These are phyloP conservation scores for Philotrypesis tridentata DNA, from an alignment of 1,140 invertebrate genomes.

Conservation along the genomic window DNA sequence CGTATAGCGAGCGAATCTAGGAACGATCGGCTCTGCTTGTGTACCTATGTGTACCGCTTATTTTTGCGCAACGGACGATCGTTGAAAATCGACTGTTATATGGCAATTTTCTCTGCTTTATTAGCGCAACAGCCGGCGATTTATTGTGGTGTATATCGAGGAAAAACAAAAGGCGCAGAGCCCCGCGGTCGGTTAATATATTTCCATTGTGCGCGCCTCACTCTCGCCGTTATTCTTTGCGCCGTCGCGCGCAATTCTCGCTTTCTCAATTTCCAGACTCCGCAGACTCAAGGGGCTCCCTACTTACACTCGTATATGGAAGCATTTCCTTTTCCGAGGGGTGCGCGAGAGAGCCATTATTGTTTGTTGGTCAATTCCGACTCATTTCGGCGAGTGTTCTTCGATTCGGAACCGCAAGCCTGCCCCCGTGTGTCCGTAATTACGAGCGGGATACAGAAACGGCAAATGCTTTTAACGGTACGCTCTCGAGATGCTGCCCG, in stretches of 20 bases:
- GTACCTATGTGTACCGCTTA: neutral
- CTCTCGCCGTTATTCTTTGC: neutral
- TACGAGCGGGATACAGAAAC: conserved; percentile 56
- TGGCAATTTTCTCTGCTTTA: no score
- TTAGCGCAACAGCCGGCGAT: no score
- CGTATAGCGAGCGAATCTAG: neutral
- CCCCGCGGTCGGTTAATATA: no score
- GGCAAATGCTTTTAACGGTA: conserved; percentile 53
- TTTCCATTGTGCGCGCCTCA: no score
- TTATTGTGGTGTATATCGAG: no score
- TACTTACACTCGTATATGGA: neutral
- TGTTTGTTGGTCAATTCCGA: conserved; percentile 58
- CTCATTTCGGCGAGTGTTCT: conserved; percentile 57
- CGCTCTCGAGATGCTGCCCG: conserved; percentile 14
- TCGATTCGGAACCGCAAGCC: conserved; percentile 58
- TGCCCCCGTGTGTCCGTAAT: conserved; percentile 62
- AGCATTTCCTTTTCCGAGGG: neutral
- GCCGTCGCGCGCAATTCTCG: no score
- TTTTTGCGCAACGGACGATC: no score
- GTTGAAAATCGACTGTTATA: no score
- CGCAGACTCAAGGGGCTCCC: no score
- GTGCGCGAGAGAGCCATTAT: conserved; percentile 57
- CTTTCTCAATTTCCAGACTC: conserved; percentile 1
- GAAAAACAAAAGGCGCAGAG: no score
- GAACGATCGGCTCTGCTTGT: conserved; percentile 1